Evolutionary conservation across 2,888 invertebrate species (phyloP), one percentile per base, ranked within the genome.

Genomic region (Trilocha varians): DNA sequence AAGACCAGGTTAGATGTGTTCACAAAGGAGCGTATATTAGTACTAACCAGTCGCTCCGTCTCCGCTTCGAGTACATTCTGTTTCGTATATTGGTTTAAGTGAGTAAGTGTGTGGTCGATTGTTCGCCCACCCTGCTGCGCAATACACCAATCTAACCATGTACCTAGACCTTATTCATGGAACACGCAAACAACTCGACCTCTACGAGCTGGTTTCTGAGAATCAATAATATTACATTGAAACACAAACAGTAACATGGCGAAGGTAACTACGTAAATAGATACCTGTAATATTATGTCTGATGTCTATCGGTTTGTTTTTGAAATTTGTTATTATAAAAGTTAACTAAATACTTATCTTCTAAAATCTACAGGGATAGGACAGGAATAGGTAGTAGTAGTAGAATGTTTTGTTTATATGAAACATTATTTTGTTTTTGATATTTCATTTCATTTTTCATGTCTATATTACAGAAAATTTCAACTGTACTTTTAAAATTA

Each of bases 61-160:
- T 25, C 11, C 25, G 25, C 25, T 25, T 25, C 25, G 6, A 25
- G 25, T 25, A 25, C 25, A 25, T 25, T 25, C 25, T 25, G 25
- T 25, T 11, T 25, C 25, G 25, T 25, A 38, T 34, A 34, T 42
- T 35, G 34, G 32, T 34, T 47, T 47, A 42, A 46, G 46, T 49
- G 55, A 56, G 57, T 49, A 55, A 56, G 57, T 52, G 55, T 60
- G 58, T 58, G 55, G 60, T 62, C 63, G 62, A 68, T 67, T 67
- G 64, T 54, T 61, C 68, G 71, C 64, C 70, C 71, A 71, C 71
- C 71, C 70, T 61, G 62, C 55, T 59, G 64, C 65, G 59, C 61
- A 59, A 50, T 61, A 57, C 57, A 47, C 45, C 52, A 55, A 49
- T 39, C 45, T 48, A 53, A 48, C 45, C 43, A 48, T 55, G 57